Evolutionary conservation across 2,113 vertebrate genomes (phyloP).

Genomic region (Brachypodius melanocephalos): DNA sequence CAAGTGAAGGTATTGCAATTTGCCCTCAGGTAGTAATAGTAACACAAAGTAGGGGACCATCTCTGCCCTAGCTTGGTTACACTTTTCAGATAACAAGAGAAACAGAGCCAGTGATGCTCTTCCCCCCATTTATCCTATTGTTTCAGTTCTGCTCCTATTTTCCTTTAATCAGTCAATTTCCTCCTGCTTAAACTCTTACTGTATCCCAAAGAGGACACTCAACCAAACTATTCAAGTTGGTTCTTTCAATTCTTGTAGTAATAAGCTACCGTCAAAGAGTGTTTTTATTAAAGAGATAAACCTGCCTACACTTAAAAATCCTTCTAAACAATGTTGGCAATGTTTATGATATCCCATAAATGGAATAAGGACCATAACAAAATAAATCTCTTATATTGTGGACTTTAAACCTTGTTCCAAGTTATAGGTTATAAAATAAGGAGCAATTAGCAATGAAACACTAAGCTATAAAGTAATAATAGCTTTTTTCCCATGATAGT

Average conservation of each 20-base stretch:
- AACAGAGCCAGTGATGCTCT: neutral
- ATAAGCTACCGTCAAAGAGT: neutral
- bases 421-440: neutral
- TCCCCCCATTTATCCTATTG: rapidly evolving
- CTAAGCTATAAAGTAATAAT: neutral
- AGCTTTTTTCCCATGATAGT: neutral
- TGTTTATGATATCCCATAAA: slow-evolving; percentile 5
- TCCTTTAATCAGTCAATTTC: neutral
- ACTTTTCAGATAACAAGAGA: neutral
- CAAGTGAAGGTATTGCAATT: neutral
- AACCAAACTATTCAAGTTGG: neutral
- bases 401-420: neutral
- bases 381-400: neutral
- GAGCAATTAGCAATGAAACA: slow-evolving; percentile 26
- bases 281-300: slow-evolving; percentile 12
- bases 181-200: neutral
- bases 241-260: neutral
- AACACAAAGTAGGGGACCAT: neutral
- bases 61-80: neutral
- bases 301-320: neutral
- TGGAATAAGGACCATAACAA: neutral
- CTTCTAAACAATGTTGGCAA: neutral
- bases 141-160: neutral
- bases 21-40: neutral
- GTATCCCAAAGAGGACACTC: neutral